These are phyloP conservation scores for Lasioglossum zephyrum DNA, from an alignment of 2,888 invertebrate species.

Conservation along the genomic window DNA sequence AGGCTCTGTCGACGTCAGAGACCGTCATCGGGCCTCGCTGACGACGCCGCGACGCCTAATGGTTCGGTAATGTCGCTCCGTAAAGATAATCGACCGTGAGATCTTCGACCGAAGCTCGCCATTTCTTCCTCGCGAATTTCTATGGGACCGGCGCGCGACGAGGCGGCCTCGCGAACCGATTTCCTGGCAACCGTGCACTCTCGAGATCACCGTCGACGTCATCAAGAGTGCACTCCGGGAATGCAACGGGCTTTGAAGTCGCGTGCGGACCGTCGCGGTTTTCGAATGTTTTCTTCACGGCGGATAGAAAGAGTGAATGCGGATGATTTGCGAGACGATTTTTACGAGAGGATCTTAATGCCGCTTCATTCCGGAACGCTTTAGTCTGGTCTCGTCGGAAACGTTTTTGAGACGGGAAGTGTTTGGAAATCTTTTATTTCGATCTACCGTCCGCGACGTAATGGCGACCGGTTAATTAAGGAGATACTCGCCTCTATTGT, in stretches of 20 bases:
- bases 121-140: conserved; percentile 68
- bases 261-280: background rate
- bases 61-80: conserved; percentile 79
- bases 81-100: conserved; percentile 80
- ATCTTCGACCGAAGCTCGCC: conserved; percentile 66
- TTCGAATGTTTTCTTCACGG: conserved; percentile 15
- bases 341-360: background rate
- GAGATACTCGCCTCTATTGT: background rate
- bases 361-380: background rate
- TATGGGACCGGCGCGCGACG: conserved; percentile 56
- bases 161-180: conserved; percentile 57
- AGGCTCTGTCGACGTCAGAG: conserved; percentile 73
- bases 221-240: conserved; percentile 41
- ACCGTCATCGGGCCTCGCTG: conserved; percentile 69
- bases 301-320: background rate
- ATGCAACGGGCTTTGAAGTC: conserved; percentile 6
- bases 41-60: conserved; percentile 74
- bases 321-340: background rate
- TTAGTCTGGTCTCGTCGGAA: background rate
- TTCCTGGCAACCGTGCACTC: conserved; percentile 38
- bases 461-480: background rate
- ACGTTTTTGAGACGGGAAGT: background rate
- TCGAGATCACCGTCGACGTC: conserved; percentile 20
- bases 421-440: background rate
- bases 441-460: background rate